Evolutionary conservation across 2,888 invertebrate genomes (phyloP).

Genomic region (Dicycla oo): DNA sequence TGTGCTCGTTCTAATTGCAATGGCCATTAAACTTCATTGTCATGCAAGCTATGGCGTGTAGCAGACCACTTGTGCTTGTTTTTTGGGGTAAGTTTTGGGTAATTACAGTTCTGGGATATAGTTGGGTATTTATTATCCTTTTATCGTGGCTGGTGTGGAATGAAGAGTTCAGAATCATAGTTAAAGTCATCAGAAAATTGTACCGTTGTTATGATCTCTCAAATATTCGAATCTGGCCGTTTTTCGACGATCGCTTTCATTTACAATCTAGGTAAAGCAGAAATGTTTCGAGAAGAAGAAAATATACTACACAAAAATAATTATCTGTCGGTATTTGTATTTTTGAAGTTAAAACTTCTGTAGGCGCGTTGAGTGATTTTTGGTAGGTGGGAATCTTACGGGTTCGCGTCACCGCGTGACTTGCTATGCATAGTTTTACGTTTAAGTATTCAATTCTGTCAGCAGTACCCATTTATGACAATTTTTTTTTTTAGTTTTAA

Average conservation of each 20-base stretch:
- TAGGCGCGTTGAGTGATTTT: too few relatives aligned
- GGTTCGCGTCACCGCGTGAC: too few relatives aligned
- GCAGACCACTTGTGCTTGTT: slow-evolving; percentile 34
- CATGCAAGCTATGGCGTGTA: slow-evolving; percentile 49
- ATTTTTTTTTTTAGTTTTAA: too few relatives aligned
- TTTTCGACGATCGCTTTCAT: background rate
- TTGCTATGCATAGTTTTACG: too few relatives aligned
- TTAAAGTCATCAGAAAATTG: background rate
- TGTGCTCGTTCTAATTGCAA: slow-evolving; percentile 60
- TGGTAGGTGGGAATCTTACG: too few relatives aligned
- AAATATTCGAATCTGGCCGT: background rate
- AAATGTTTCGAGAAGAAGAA: background rate
- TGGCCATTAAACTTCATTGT: slow-evolving; percentile 63
- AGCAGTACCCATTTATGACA: too few relatives aligned
- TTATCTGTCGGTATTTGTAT: background rate
- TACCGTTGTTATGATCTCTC: background rate
- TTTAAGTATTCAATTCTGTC: too few relatives aligned
- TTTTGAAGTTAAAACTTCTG: too few relatives aligned
- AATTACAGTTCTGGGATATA: slow-evolving; percentile 20
- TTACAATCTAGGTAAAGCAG: too few relatives aligned
- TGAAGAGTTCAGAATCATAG: background rate
- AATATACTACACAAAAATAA: background rate
- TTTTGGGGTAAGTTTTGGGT: slow-evolving; percentile 32
- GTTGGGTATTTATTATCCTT: slow-evolving; percentile 1
- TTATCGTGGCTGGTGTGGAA: background rate